Conservation (phyloP, 2,888 invertebrate genomes). For the Trichopoda pennipes region DNA sequence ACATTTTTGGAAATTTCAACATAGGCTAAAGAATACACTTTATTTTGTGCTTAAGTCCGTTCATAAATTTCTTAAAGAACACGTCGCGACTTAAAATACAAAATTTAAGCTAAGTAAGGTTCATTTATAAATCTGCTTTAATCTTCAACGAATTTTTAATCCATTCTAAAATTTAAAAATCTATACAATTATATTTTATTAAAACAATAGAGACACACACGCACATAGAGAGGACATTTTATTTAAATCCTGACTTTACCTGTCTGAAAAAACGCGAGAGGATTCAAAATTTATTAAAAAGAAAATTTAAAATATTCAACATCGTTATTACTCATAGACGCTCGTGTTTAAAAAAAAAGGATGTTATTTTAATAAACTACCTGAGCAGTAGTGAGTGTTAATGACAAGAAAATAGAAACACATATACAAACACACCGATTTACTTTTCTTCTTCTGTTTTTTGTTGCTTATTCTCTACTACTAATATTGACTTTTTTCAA, state of each 20-base stretch:
- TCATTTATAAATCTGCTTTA: slow-evolving; percentile 40
- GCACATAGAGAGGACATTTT: background rate
- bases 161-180: slow-evolving; percentile 56
- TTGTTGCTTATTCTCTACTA: slow-evolving; percentile 24
- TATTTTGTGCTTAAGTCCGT: slow-evolving; percentile 1
- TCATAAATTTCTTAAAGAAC: slow-evolving; percentile 49
- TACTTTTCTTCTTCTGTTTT: background rate
- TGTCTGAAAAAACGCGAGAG: slow-evolving; percentile 39
- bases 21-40: slow-evolving; percentile 8
- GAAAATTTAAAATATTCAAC: background rate
- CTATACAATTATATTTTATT: slow-evolving; percentile 3
- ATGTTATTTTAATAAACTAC: slow-evolving; percentile 21
- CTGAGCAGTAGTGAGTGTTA: slow-evolving; percentile 2
- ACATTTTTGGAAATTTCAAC: slow-evolving; percentile 3
- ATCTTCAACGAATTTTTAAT: slow-evolving; percentile 43
- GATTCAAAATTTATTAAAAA: background rate
- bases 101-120: slow-evolving; percentile 43
- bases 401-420: background rate
- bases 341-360: slow-evolving; percentile 23
- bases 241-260: slow-evolving; percentile 46
- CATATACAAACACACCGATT: slow-evolving; percentile 1
- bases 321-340: background rate
- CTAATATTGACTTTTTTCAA: slow-evolving; percentile 61
- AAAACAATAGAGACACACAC: background rate
- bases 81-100: slow-evolving; percentile 12